A percentile compares a stretch with the other conserved stretches of the same genome.
Evolutionary conservation across 2,888 invertebrate species (phyloP).

Genomic region (Drepanosiphum platanoidis): DNA sequence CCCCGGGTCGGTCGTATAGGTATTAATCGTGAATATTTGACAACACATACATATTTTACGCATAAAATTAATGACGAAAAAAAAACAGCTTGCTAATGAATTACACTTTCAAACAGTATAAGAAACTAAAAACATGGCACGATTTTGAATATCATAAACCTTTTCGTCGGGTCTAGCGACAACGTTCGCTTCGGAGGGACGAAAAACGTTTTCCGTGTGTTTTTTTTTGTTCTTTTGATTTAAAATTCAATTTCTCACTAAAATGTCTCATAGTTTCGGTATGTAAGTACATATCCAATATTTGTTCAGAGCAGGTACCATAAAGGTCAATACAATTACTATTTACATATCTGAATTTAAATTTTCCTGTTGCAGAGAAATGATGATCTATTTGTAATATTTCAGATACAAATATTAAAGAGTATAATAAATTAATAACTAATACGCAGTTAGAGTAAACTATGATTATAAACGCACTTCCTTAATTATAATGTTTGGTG

Average conservation of each 20-base stretch:
- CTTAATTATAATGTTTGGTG: too few species aligned
- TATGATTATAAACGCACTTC: neutral
- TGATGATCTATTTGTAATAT: constrained; percentile 36
- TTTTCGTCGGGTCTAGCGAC: neutral
- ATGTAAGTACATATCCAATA: neutral
- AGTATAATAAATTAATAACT: constrained; percentile 7
- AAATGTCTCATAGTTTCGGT: too few species aligned
- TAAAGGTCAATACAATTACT: neutral
- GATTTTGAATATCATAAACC: constrained; percentile 24
- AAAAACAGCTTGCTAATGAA: neutral
- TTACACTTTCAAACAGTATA: neutral
- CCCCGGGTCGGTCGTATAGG: neutral
- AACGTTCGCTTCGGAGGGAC: neutral
- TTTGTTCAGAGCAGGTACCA: neutral
- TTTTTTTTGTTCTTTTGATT: neutral
- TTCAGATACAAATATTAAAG: constrained; percentile 36
- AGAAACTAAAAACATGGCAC: neutral
- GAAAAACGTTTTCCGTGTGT: neutral
- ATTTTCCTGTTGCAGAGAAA: neutral
- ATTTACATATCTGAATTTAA: neutral
- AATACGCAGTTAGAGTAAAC: constrained; percentile 21
- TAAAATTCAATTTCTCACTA: neutral
- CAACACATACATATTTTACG: neutral
- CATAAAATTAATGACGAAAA: neutral
- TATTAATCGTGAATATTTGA: constrained; percentile 52